Evolutionary conservation across 1,140 invertebrate genomes (phyloP).

Genomic region (Ostrea edulis): DNA sequence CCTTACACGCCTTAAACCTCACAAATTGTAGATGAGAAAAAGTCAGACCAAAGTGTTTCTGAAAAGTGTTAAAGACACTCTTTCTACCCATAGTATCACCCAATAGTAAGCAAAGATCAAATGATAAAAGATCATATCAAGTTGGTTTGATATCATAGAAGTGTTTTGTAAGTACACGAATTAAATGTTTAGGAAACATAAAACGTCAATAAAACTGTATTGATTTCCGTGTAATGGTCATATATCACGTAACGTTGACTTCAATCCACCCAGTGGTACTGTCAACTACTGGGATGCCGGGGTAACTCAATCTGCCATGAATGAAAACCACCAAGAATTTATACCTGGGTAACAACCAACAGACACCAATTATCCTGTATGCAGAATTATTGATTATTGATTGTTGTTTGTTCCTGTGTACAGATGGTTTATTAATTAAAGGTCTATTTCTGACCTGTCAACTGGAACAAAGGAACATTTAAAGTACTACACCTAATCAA

Average conservation of each 20-base stretch:
- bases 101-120: not conserved
- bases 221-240: not conserved
- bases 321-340: not conserved
- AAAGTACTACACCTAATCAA: not conserved
- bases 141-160: not conserved
- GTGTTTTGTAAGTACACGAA: conserved; percentile 20
- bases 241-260: not conserved
- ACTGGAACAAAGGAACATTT: conserved; percentile 25
- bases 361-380: not conserved
- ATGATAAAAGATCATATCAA: not conserved
- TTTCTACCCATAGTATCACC: not conserved
- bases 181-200: conserved; percentile 30
- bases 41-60: conserved; percentile 14
- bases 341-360: not conserved
- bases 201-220: conserved; percentile 16
- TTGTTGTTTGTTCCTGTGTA: conserved; percentile 26
- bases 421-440: conserved; percentile 38
- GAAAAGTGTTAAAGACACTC: not conserved
- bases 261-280: not conserved
- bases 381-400: not conserved
- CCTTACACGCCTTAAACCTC: not conserved
- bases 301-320: not conserved
- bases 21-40: not conserved
- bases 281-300: not conserved
- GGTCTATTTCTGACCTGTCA: not conserved